Evolutionary conservation across 1,140 invertebrate genomes (phyloP).

Genomic region (Aphelenchoides fujianensis): DNA sequence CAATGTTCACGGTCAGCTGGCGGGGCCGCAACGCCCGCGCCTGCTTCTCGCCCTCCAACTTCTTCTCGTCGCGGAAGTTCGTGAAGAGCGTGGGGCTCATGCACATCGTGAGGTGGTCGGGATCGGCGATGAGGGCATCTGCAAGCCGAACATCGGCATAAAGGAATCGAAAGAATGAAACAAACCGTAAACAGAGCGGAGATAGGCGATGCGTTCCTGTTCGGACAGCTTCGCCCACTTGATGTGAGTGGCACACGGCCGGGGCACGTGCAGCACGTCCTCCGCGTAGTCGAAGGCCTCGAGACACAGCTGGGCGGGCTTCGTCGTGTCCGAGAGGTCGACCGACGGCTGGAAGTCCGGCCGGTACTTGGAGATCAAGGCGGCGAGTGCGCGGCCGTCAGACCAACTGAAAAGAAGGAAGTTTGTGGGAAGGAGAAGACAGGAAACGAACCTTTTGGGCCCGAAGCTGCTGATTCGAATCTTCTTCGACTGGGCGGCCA

Average conservation of each 20-base stretch:
- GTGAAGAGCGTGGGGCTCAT: slow-evolving; percentile 17
- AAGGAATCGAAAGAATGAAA: too few species aligned
- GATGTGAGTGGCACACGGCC: slow-evolving; percentile 30
- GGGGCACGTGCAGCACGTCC: slow-evolving; percentile 25
- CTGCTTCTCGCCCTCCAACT: not conserved
- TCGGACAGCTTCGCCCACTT: slow-evolving; percentile 34
- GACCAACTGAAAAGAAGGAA: slow-evolving; percentile 44
- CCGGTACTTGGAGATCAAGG: slow-evolving; percentile 43
- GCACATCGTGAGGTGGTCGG: not conserved
- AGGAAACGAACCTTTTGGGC: not conserved
- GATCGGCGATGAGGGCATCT: slow-evolving; percentile 27
- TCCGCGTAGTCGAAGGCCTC: slow-evolving; percentile 27
- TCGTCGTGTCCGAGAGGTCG: slow-evolving; percentile 1
- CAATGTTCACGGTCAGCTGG: too few species aligned
- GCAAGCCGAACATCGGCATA: too few species aligned
- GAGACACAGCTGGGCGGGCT: slow-evolving; percentile 22
- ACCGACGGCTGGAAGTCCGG: slow-evolving; percentile 35
- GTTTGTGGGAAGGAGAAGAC: not conserved
- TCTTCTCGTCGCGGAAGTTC: slow-evolving; percentile 21
- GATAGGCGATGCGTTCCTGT: slow-evolving; percentile 9
- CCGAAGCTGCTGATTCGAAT: slow-evolving; percentile 9
- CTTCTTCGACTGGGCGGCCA: not conserved
- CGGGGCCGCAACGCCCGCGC: not conserved
- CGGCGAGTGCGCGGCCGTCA: slow-evolving; percentile 46
- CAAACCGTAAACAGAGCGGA: slow-evolving; percentile 17